Base-by-base conservation (phyloP, 2,888 invertebrate genomes). In the Himalopsyche tibetana region DNA sequence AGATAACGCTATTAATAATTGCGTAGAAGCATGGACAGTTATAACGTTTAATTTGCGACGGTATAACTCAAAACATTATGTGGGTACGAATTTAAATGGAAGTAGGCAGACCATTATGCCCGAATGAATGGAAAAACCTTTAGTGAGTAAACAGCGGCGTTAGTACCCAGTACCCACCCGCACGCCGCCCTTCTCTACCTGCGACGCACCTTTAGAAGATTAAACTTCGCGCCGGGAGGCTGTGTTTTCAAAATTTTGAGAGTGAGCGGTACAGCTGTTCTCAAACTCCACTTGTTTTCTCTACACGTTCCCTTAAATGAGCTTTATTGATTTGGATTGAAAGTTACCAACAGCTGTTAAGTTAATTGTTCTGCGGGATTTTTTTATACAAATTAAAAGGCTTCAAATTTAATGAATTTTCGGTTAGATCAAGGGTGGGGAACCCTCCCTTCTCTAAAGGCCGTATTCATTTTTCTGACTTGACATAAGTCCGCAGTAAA, bases 81-180 rank as follows among this genome's bases (percentile, higher is more conserved):
- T 63, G 63, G 63, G 63, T 28, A 63, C 19, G 63, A 63, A 56
- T 56, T 17, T 56, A 82, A 85, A 56, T 51, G 55, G 80, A 80
- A 56, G 83, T 56, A 55, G 83, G 83, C 45, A 38, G 45, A 17
- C 83, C 36, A 85, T 85, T 85, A 85, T 85, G 79, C 83, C 45
- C 85, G 45, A 81, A 19, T 85, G 83, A 85, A 85, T 83, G 80
- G 85, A 85, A 85, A 85, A 85, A 79, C 83, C 85, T 80, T 51
- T 69, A 83, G 83, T 55, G 79, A 56, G 85, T 85, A 85, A 85
- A 85, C 83, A 85, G 55, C 51, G 83, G n/a, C 55, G 83, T n/a
- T 28, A 19, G 63, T 81, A 38, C 12, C 63, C 79, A 19, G 63
- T 81, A 38, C 12, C 63, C 79, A 80, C 83, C 63, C 83, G 84